Conservation (phyloP, 37 sponge, comb jelly and placozoan genomes). For the Ianthella basta region DNA sequence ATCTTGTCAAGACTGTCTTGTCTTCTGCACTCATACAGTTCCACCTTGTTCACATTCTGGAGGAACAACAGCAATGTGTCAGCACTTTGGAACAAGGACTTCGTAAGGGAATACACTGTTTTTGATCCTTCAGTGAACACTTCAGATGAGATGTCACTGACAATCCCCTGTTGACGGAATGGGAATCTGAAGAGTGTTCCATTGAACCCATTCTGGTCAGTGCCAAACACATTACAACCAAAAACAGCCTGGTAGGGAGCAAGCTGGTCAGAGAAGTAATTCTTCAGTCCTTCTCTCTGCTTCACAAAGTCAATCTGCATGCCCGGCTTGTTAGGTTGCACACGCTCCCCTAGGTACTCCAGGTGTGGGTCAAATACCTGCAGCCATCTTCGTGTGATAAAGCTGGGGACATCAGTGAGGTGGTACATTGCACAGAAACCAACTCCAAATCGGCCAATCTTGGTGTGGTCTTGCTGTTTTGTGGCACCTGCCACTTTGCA, state of each 20-base stretch:
- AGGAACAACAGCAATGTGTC: slow-evolving; percentile 66
- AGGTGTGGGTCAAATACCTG: slow-evolving; percentile 88
- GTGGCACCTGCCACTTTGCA: slow-evolving; percentile 69
- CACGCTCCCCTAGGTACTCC: slow-evolving; percentile 65
- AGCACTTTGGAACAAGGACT: slow-evolving; percentile 38
- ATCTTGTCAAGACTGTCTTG: slow-evolving; percentile 16
- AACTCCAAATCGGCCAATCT: slow-evolving; percentile 86
- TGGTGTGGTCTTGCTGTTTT: slow-evolving; percentile 63
- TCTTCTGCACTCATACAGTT: slow-evolving; percentile 41
- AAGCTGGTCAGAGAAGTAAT: slow-evolving; percentile 67
- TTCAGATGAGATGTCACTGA: slow-evolving; percentile 53
- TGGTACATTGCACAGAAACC: slow-evolving; percentile 84
- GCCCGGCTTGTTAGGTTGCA: slow-evolving; percentile 60
- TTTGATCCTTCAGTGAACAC: slow-evolving; percentile 11
- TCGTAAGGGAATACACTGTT: slow-evolving; percentile 19
- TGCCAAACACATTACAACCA: slow-evolving; percentile 61
- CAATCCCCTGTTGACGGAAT: slow-evolving; percentile 29
- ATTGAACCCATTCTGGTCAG: slow-evolving; percentile 46
- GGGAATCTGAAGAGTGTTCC: slow-evolving; percentile 87
- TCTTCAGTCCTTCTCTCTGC: slow-evolving; percentile 13
- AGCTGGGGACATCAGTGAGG: slow-evolving; percentile 88
- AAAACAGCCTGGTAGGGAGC: slow-evolving; percentile 68
- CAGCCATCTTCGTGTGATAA: slow-evolving; percentile 63
- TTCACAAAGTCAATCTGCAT: slow-evolving; percentile 59
- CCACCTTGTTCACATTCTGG: slow-evolving; percentile 56